Percentiles rank a stretch among this genome's conserved stretches.
phyloP scores from a whole-genome alignment of 2,888 invertebrate species.

The Dryadula phaetusa region DNA sequence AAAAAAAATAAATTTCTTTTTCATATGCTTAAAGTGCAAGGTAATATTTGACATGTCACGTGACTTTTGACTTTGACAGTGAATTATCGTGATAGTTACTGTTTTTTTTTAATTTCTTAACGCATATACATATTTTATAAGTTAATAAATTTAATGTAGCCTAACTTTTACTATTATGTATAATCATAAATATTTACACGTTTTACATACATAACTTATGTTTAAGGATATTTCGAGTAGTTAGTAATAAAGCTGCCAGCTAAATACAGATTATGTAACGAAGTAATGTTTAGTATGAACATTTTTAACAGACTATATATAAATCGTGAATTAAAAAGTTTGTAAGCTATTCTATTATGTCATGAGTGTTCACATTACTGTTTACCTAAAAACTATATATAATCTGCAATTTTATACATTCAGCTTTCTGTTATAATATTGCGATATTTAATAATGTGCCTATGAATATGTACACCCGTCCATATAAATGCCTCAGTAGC shows the following conservation, averaged over 20 bases:
- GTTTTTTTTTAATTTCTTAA: neutral
- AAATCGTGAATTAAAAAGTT: neutral
- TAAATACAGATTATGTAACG: constrained; percentile 17
- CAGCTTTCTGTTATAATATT: constrained; percentile 12
- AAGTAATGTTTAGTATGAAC: neutral
- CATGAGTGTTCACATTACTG: neutral
- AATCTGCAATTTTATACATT: constrained; percentile 13
- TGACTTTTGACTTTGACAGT: neutral
- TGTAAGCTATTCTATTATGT: neutral
- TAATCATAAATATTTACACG: constrained; percentile 15
- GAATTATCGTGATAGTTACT: neutral
- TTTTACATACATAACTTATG: constrained; percentile 14
- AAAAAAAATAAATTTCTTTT: constrained; percentile 33
- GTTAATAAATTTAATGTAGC: constrained; percentile 19
- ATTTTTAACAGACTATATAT: neutral
- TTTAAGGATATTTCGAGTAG: constrained; percentile 7
- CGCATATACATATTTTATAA: constrained; percentile 8
- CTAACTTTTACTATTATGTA: constrained; percentile 19
- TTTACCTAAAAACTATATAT: neutral
- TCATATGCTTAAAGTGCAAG: neutral
- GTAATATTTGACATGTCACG: neutral
- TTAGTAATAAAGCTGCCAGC: constrained; percentile 7
- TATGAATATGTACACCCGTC: constrained; percentile 32
- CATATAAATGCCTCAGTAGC: constrained; percentile 29
- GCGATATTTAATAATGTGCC: constrained; percentile 19